Conservation (phyloP, 2,113 vertebrate species). For the Phycodurus eques region DNA sequence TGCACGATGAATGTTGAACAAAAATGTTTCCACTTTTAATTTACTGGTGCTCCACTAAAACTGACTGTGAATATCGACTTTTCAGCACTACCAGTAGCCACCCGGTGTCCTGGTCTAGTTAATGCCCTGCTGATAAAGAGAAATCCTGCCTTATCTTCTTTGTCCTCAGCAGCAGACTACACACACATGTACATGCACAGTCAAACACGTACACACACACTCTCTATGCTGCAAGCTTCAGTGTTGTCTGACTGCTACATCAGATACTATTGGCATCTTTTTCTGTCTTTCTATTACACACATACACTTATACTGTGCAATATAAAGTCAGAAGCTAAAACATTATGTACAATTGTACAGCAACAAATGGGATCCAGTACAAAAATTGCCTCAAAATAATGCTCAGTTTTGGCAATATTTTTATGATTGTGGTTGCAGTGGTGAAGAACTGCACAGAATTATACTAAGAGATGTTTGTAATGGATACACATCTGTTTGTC, state of each 20-base stretch:
- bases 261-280: constrained; percentile 51
- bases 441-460: background rate
- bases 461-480: background rate
- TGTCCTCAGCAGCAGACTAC: constrained; percentile 29
- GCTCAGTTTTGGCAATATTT: background rate
- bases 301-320: background rate
- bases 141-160: constrained; percentile 50
- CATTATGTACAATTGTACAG: background rate
- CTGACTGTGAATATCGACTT: constrained; percentile 10
- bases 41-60: background rate
- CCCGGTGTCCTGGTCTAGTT: constrained; percentile 21
- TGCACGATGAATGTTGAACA: background rate
- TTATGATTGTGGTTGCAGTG: background rate
- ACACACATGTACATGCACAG: constrained; percentile 24
- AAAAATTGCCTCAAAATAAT: background rate
- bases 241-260: constrained; percentile 43
- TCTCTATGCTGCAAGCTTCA: constrained; percentile 26
- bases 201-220: constrained; percentile 13
- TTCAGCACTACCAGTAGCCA: constrained; percentile 19
- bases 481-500: too few relatives aligned
- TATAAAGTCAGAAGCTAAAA: background rate
- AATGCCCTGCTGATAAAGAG: constrained; percentile 44
- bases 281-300: constrained; percentile 20
- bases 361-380: background rate
- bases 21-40: background rate